Conservation (phyloP, 2,113 vertebrate species). For the Athene cunicularia region DNA sequence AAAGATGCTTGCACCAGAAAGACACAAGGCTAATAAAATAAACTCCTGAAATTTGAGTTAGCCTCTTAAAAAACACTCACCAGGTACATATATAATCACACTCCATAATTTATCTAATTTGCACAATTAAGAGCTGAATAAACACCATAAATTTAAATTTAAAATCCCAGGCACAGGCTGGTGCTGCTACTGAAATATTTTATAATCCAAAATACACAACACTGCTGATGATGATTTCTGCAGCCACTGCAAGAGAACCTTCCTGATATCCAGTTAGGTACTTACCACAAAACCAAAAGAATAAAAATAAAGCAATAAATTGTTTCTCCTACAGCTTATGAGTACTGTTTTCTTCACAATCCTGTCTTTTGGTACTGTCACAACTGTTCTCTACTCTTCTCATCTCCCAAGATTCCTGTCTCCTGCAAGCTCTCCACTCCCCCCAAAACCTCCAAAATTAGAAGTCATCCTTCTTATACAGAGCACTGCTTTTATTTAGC, state of each 20-base stretch:
- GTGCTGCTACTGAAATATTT: neutral
- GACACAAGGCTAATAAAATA: neutral
- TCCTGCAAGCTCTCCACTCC: neutral
- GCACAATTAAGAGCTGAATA: conserved; percentile 54
- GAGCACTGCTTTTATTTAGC: neutral
- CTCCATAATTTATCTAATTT: conserved; percentile 20
- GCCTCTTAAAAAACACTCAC: conserved; percentile 25
- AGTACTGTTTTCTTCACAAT: neutral
- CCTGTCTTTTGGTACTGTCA: neutral
- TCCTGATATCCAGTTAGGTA: neutral
- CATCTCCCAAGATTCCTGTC: accelerated
- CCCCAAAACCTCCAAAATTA: neutral
- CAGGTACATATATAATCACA: neutral
- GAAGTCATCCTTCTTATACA: neutral
- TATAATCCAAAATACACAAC: neutral
- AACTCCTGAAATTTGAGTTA: neutral
- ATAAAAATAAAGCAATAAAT: neutral
- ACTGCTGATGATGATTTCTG: neutral
- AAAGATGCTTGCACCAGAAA: neutral
- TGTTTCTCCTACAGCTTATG: neutral
- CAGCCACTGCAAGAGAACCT: neutral
- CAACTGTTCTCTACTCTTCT: too few species aligned
- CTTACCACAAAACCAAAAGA: neutral
- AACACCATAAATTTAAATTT: conserved; percentile 40
- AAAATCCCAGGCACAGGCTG: neutral